Conservation (phyloP, 2,888 invertebrate species). For the Dasypolia templi region DNA sequence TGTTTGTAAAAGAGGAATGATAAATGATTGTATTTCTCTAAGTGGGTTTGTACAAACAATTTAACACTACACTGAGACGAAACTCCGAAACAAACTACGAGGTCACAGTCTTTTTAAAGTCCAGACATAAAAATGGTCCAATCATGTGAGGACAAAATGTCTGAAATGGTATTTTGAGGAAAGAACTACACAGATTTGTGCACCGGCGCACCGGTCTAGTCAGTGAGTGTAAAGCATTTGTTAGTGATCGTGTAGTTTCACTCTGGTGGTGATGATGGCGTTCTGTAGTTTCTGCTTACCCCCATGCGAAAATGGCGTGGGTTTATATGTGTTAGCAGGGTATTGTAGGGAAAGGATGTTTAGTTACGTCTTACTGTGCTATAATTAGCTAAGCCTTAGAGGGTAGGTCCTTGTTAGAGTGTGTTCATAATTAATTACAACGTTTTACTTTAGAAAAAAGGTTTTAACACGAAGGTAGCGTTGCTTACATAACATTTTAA, state of each 20-base stretch:
- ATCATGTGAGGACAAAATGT: background rate
- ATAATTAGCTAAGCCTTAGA: background rate
- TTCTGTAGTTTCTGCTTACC: background rate
- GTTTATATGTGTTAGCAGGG: background rate
- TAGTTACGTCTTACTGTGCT: background rate
- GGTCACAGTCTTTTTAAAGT: background rate
- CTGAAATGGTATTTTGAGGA: background rate
- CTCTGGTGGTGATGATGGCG: background rate
- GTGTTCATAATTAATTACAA: constrained; percentile 5
- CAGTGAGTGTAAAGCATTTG: background rate
- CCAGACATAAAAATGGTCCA: background rate
- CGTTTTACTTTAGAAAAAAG: background rate
- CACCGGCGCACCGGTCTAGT: background rate
- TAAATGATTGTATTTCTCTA: background rate
- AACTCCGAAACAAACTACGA: background rate
- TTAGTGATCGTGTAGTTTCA: background rate
- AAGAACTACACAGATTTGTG: background rate
- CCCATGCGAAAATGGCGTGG: background rate
- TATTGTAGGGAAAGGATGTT: constrained; percentile 1
- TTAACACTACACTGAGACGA: background rate
- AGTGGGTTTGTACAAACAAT: background rate
- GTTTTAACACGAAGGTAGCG: background rate
- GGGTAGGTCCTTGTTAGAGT: background rate
- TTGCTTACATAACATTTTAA: background rate
- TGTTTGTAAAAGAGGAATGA: background rate